phyloP scores from a whole-genome alignment of 2,113 vertebrate genomes.

The Hassar affinis region DNA sequence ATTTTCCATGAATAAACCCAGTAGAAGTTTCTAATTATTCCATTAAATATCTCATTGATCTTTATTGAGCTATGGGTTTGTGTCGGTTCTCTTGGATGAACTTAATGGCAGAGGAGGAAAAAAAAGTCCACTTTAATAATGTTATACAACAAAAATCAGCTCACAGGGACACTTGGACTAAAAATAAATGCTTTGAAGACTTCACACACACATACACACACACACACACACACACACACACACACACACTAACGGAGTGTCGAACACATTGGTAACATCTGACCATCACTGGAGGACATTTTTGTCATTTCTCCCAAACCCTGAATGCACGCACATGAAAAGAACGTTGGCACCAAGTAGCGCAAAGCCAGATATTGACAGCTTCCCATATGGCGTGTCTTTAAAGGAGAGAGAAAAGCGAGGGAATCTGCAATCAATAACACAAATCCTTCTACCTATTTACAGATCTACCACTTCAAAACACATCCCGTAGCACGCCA shows the following conservation, averaged over 20 bases:
- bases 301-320: slow-evolving; percentile 13
- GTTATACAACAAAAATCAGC: slow-evolving; percentile 51
- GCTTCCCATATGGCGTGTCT: slow-evolving; percentile 30
- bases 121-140: slow-evolving; percentile 73
- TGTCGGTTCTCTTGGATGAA: slow-evolving; percentile 69
- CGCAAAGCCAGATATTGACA: neutral
- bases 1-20: slow-evolving; percentile 28
- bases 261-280: slow-evolving; percentile 53
- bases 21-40: slow-evolving; percentile 50
- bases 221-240: neutral
- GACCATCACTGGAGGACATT: slow-evolving; percentile 40
- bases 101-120: slow-evolving; percentile 62
- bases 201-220: neutral
- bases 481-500: neutral
- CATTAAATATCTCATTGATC: slow-evolving; percentile 45
- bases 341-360: neutral
- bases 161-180: slow-evolving; percentile 32
- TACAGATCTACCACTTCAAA: slow-evolving; percentile 17
- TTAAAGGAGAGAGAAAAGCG: slow-evolving; percentile 22
- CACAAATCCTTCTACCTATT: slow-evolving; percentile 23
- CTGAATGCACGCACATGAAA: slow-evolving; percentile 13
- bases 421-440: slow-evolving; percentile 33
- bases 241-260: slow-evolving; percentile 13
- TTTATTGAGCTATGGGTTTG: slow-evolving; percentile 66
- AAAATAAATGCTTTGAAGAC: slow-evolving; percentile 46